phyloP scores from a whole-genome alignment of 1,140 invertebrate species.

The Hydropsyche tenuis region DNA sequence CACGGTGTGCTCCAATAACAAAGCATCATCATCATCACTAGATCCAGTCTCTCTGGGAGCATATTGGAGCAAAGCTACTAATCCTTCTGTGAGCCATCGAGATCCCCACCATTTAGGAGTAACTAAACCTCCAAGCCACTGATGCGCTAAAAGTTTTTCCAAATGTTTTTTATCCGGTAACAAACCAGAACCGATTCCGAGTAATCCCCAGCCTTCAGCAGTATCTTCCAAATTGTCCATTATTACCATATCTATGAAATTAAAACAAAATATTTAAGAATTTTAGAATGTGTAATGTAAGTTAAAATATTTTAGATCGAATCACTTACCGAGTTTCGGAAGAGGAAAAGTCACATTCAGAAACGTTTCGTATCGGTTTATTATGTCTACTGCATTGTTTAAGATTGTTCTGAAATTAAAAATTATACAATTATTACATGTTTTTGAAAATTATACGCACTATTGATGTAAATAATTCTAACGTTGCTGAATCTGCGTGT shows the following conservation, averaged over 20 bases:
- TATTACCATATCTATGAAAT: conserved; percentile 46
- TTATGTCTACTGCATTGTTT: conserved; percentile 45
- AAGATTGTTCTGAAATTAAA: conserved; percentile 43
- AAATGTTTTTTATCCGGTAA: conserved; percentile 45
- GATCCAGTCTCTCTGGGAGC: conserved; percentile 29
- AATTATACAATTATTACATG: not conserved
- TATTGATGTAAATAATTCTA: not conserved
- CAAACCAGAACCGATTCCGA: conserved; percentile 44
- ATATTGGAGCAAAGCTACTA: conserved; percentile 56
- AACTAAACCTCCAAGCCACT: conserved; percentile 60
- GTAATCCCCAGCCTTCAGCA: conserved; percentile 47
- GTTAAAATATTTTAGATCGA: not conserved
- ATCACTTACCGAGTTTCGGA: conserved; percentile 44
- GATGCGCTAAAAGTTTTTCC: conserved; percentile 47
- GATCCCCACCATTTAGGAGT: conserved; percentile 62
- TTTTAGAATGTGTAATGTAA: not conserved
- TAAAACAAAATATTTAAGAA: not conserved
- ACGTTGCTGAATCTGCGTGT: conserved; percentile 45
- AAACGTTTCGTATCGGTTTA: conserved; percentile 47
- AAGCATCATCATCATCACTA: conserved; percentile 34
- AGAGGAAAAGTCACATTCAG: conserved; percentile 46
- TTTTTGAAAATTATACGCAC: not conserved
- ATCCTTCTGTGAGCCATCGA: conserved; percentile 60
- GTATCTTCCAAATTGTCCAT: conserved; percentile 48
- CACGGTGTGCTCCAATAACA: conserved; percentile 47